These are phyloP conservation scores for Drosophila subsilvestris DNA, from an alignment of 2,888 invertebrate species.

Conservation along the genomic window DNA sequence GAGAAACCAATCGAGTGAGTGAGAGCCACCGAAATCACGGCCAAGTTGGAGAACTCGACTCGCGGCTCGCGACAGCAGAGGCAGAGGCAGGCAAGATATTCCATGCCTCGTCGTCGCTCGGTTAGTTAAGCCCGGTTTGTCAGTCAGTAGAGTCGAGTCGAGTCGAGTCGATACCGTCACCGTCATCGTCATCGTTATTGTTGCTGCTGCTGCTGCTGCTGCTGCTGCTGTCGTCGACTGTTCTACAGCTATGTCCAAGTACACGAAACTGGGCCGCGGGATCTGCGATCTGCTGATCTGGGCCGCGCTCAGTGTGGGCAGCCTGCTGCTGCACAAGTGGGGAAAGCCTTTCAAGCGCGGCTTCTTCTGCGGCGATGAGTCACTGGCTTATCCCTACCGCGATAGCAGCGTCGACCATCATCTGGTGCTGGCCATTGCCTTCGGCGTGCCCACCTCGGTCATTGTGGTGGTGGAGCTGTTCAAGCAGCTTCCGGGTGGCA, in stretches of 20 bases:
- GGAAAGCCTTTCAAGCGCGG: slow-evolving; percentile 74
- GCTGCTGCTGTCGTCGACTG: not conserved
- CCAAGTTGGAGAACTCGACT: slow-evolving; percentile 45
- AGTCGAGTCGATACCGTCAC: slow-evolving; percentile 36
- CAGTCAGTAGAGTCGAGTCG: slow-evolving; percentile 25
- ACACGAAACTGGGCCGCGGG: slow-evolving; percentile 69
- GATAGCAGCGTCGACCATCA: slow-evolving; percentile 60
- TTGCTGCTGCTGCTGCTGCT: slow-evolving; percentile 1
- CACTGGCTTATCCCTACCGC: slow-evolving; percentile 72
- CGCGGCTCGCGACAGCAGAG: slow-evolving; percentile 9
- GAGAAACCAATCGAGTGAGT: slow-evolving; percentile 1
- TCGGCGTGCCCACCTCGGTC: slow-evolving; percentile 69
- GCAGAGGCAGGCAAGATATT: slow-evolving; percentile 44
- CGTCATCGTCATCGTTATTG: slow-evolving; percentile 13
- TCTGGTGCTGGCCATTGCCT: slow-evolving; percentile 52
- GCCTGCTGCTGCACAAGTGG: slow-evolving; percentile 64
- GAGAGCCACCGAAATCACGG: slow-evolving; percentile 54
- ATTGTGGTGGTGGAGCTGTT: slow-evolving; percentile 78
- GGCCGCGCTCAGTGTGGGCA: slow-evolving; percentile 65
- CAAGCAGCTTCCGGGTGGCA: slow-evolving; percentile 63
- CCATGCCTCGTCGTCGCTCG: slow-evolving; percentile 40
- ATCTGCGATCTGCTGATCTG: slow-evolving; percentile 78
- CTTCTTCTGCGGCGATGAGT: slow-evolving; percentile 81
- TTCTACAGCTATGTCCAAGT: slow-evolving; percentile 63
- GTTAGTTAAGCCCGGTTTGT: slow-evolving; percentile 72